phyloP scores from a whole-genome alignment of 2,888 invertebrate species.

The Calameuta filiformis region DNA sequence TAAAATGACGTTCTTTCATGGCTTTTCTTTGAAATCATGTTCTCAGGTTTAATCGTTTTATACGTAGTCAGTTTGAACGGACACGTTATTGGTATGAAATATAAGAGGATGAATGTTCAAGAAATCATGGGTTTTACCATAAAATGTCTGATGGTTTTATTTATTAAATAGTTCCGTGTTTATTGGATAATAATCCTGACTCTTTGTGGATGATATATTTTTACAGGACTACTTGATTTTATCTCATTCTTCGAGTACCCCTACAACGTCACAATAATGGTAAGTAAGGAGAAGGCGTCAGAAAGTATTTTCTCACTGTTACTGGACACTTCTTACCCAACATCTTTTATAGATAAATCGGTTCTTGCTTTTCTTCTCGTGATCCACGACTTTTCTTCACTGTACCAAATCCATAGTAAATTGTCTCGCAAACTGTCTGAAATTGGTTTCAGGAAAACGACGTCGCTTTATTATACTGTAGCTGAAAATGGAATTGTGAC shows the following conservation, averaged over 20 bases:
- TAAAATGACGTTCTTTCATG: not conserved
- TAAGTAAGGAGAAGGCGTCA: not conserved
- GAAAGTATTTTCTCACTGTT: not conserved
- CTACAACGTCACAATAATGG: not conserved
- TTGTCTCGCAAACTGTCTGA: not conserved
- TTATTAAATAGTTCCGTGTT: not conserved
- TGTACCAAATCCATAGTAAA: not conserved
- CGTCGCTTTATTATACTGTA: not conserved
- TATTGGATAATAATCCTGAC: not conserved
- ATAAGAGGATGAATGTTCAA: not conserved
- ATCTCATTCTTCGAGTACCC: not conserved
- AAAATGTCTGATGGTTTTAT: not conserved
- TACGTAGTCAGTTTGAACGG: not conserved
- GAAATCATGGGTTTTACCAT: not conserved
- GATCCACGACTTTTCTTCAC: not conserved
- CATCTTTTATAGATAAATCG: not conserved
- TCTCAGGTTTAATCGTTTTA: not conserved
- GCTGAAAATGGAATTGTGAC: not conserved
- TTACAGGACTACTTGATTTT: not conserved
- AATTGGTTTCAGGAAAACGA: not conserved
- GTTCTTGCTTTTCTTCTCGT: not conserved
- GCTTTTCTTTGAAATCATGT: not conserved
- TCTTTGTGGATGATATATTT: not conserved
- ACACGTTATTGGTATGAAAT: not conserved
- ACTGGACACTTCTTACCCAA: not conserved